Conservation (phyloP, 2,888 invertebrate species). For the Hydropsyche betteni region DNA sequence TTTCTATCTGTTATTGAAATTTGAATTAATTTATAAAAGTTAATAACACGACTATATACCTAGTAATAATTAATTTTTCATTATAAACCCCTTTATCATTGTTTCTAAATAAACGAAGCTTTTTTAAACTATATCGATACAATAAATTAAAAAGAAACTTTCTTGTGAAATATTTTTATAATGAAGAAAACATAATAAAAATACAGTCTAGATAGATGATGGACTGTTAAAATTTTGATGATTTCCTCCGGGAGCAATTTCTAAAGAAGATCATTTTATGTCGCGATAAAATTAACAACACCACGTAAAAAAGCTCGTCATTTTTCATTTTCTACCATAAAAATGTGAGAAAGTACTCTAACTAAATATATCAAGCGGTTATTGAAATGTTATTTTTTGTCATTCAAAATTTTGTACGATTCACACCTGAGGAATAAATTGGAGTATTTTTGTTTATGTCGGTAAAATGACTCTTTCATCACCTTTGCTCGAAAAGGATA, state of each 20-base stretch:
- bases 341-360: slow-evolving; percentile 2
- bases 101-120: no score
- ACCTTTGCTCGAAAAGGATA: no score
- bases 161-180: background rate
- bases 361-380: slow-evolving; percentile 20
- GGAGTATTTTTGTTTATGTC: no score
- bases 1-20: slow-evolving; percentile 5
- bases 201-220: slow-evolving; percentile 9
- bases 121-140: no score
- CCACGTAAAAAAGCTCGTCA: slow-evolving; percentile 23
- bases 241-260: slow-evolving; percentile 34
- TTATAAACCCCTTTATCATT: no score
- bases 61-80: no score
- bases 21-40: slow-evolving; percentile 17
- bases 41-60: no score
- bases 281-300: slow-evolving; percentile 29
- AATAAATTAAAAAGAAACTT: no score
- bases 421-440: no score
- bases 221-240: slow-evolving; percentile 25
- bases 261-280: slow-evolving; percentile 27
- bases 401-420: background rate
- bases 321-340: slow-evolving; percentile 19
- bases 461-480: no score
- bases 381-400: slow-evolving; percentile 2
- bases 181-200: slow-evolving; percentile 2